phyloP scores from a whole-genome alignment of 2,113 vertebrate species.

The Urocitellus parryii region DNA sequence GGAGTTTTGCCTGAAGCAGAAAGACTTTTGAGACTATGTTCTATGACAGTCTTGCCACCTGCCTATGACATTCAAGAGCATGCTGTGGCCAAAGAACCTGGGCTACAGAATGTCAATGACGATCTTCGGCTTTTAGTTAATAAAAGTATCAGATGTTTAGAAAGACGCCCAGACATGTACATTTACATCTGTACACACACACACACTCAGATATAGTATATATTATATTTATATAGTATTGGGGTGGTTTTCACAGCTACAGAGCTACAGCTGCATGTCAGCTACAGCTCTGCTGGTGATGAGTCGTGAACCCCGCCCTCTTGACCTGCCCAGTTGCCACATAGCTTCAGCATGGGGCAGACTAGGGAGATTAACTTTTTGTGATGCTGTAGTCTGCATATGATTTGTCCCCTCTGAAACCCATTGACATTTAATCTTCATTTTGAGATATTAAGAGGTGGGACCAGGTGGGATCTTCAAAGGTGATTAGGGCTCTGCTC shows the following conservation, averaged over 20 bases:
- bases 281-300: fast-evolving
- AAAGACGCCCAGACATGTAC: background rate
- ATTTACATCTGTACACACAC: no score
- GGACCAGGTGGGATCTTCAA: background rate
- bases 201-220: no score
- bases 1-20: background rate
- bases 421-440: background rate
- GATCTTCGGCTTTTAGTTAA: background rate
- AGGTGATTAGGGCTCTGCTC: background rate
- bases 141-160: background rate
- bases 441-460: background rate
- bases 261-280: background rate
- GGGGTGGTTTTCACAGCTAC: background rate
- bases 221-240: no score
- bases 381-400: background rate
- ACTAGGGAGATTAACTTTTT: background rate
- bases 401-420: background rate
- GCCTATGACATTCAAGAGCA: background rate
- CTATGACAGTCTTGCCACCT: fast-evolving
- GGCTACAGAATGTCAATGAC: background rate
- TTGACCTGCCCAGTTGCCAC: background rate
- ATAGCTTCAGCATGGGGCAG: background rate
- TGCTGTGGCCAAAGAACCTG: background rate
- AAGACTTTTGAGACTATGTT: background rate
- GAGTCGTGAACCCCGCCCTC: fast-evolving